Percentiles rank a stretch among this genome's conserved stretches.
phyloP scores from a whole-genome alignment of 2,888 invertebrate genomes.

The Limnephilus lunatus region DNA sequence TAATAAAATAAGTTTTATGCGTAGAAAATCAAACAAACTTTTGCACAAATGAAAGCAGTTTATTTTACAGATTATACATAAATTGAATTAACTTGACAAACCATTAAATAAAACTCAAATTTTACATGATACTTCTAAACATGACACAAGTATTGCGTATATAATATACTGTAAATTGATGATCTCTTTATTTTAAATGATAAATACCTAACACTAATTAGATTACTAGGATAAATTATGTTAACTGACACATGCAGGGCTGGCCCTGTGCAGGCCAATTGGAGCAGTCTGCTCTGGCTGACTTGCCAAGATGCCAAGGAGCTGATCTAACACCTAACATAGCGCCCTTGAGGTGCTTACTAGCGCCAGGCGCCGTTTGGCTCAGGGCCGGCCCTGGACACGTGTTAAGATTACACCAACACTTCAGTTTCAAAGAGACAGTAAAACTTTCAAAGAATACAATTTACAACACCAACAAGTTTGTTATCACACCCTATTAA shows the following conservation, averaged over 20 bases:
- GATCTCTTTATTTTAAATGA: constrained; percentile 39
- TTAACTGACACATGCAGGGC: constrained; percentile 18
- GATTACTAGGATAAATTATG: constrained; percentile 43
- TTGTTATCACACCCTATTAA: constrained; percentile 36
- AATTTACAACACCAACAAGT: constrained; percentile 58
- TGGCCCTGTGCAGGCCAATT: too few relatives aligned
- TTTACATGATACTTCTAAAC: constrained; percentile 56
- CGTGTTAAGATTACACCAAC: constrained; percentile 49
- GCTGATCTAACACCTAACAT: too few relatives aligned
- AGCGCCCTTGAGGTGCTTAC: too few relatives aligned
- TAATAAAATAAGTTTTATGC: background rate
- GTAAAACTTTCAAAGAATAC: constrained; percentile 56
- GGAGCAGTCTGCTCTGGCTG: too few relatives aligned
- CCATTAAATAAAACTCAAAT: constrained; percentile 57
- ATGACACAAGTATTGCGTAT: constrained; percentile 50
- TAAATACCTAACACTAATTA: constrained; percentile 54
- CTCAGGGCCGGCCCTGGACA: too few relatives aligned
- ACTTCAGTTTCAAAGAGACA: constrained; percentile 48
- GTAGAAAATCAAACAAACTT: background rate
- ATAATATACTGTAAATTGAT: constrained; percentile 26
- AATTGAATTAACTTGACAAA: constrained; percentile 60
- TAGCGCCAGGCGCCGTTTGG: too few relatives aligned
- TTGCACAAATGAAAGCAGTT: constrained; percentile 32
- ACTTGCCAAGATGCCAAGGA: too few relatives aligned
- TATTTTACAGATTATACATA: constrained; percentile 31